Evolutionary conservation across 2,888 invertebrate species (phyloP).

Genomic region (Hypomecis punctinalis): DNA sequence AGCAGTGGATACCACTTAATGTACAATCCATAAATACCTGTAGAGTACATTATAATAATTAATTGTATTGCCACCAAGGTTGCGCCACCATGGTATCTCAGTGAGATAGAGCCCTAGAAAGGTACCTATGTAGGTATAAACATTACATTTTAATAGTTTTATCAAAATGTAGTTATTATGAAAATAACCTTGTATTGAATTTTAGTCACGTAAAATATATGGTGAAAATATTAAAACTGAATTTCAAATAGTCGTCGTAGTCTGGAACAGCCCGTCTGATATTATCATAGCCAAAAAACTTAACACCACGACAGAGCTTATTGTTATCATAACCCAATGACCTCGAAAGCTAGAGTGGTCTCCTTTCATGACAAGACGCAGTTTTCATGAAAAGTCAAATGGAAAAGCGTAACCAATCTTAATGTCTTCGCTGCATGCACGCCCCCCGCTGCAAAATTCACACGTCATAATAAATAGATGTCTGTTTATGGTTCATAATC

Average conservation of each 20-base stretch:
- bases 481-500: slow-evolving; percentile 35
- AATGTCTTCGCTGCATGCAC: slow-evolving; percentile 79
- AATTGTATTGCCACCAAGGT: no score
- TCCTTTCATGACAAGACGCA: slow-evolving; percentile 81
- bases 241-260: not conserved
- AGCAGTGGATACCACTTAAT: no score
- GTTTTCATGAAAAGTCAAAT: slow-evolving; percentile 79
- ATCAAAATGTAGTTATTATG: no score
- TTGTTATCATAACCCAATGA: slow-evolving; percentile 75
- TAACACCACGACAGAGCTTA: slow-evolving; percentile 54
- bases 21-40: no score
- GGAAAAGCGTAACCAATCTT: slow-evolving; percentile 79
- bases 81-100: no score
- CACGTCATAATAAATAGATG: slow-evolving; percentile 62
- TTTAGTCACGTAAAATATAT: no score
- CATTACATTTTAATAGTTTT: no score
- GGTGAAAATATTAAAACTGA: not conserved
- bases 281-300: slow-evolving; percentile 48
- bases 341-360: slow-evolving; percentile 69
- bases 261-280: not conserved
- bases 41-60: no score
- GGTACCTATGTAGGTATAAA: no score
- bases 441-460: slow-evolving; percentile 66
- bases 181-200: no score
- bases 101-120: no score